These are phyloP conservation scores for Bombus sibiricus DNA, from an alignment of 1,140 invertebrate genomes.

Conservation along the genomic window DNA sequence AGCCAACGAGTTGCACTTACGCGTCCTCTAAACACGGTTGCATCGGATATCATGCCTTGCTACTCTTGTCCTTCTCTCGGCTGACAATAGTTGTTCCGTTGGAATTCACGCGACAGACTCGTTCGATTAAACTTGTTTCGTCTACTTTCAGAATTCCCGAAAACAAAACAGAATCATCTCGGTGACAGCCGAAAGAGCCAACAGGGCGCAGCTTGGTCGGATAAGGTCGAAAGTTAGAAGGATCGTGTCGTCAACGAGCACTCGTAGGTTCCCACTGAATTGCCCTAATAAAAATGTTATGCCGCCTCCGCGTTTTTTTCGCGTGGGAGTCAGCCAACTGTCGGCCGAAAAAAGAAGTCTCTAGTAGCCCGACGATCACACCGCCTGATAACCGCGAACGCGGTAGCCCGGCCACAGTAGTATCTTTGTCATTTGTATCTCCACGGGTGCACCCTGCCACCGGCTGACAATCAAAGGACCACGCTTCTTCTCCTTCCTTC, in stretches of 20 bases:
- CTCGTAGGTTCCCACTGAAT: constrained; percentile 77
- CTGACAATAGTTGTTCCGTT: not conserved
- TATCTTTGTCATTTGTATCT: constrained; percentile 81
- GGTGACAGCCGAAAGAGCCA: not conserved
- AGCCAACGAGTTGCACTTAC: constrained; percentile 59
- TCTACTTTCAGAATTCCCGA: not conserved
- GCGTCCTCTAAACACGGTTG: constrained; percentile 60
- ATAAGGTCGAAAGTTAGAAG: constrained; percentile 26
- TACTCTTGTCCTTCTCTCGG: not conserved
- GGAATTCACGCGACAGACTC: not conserved
- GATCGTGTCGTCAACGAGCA: constrained; percentile 65
- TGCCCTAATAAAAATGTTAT: constrained; percentile 81
- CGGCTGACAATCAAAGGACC: constrained; percentile 71
- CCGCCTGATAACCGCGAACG: constrained; percentile 73
- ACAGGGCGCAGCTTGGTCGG: not conserved
- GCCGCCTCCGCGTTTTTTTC: constrained; percentile 69
- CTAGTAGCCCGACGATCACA: constrained; percentile 68
- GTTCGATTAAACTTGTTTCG: not conserved
- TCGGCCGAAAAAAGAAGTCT: constrained; percentile 51
- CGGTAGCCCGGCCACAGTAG: constrained; percentile 71
- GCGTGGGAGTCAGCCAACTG: constrained; percentile 70
- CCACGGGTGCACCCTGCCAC: constrained; percentile 71
- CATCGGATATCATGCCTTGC: constrained; percentile 25
- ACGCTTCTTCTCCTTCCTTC: constrained; percentile 4
- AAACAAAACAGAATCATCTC: not conserved